A percentile compares a stretch with the other conserved stretches of the same genome.
Conservation (phyloP, 2,797 vertebrate genomes). For the Pantherophis vulpinus region DNA sequence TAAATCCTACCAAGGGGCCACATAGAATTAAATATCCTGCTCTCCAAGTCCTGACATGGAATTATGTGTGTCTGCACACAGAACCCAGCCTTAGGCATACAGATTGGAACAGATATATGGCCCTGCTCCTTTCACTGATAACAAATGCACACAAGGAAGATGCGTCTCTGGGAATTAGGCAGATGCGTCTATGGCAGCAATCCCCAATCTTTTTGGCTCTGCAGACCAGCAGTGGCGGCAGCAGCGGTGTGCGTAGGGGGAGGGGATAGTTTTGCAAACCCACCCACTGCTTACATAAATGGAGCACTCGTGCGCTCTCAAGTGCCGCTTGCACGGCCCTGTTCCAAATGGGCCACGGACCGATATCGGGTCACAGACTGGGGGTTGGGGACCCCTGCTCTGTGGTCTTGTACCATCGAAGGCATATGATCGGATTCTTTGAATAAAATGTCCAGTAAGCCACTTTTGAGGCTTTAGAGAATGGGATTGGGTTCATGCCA, state of each 20-base stretch:
- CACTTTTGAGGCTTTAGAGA: not conserved
- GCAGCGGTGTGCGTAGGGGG: rapidly evolving
- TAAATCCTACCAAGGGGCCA: not conserved
- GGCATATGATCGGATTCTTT: not conserved
- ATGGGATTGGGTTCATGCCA: not conserved
- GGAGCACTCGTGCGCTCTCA: not conserved
- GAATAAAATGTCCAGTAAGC: not conserved
- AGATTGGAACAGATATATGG: not conserved
- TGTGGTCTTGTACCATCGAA: not conserved
- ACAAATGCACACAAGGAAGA: not conserved
- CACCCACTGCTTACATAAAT: not conserved
- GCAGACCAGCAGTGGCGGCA: not conserved
- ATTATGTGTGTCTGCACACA: not conserved
- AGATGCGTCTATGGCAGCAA: not conserved
- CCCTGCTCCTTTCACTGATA: not conserved
- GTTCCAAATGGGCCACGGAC: not conserved
- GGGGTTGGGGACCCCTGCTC: not conserved
- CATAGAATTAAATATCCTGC: not conserved
- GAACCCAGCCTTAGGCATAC: not conserved
- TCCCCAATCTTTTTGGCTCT: not conserved
- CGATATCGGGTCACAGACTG: rapidly evolving
- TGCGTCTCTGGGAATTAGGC: not conserved
- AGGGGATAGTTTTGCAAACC: not conserved
- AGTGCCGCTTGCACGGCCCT: rapidly evolving
- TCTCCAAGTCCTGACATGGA: not conserved